phyloP scores from a whole-genome alignment of 2,113 vertebrate genomes.

The Microtus richardsoni region DNA sequence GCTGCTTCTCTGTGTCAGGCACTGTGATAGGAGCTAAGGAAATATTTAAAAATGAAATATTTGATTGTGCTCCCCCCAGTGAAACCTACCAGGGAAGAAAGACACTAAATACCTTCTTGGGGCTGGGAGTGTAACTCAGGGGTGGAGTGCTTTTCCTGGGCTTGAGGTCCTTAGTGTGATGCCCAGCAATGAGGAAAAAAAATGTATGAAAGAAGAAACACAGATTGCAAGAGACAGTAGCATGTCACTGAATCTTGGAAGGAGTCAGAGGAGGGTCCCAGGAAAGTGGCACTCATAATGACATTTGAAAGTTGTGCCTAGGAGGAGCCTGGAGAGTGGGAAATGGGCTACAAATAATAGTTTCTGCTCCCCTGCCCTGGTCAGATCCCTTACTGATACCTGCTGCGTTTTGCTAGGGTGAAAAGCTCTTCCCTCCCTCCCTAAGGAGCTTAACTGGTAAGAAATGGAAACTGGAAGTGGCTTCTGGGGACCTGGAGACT shows the following conservation, averaged over 20 bases:
- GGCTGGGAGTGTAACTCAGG: not conserved
- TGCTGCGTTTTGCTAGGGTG: not conserved
- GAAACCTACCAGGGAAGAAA: not conserved
- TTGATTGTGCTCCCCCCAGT: not conserved
- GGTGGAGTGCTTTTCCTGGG: too few species aligned
- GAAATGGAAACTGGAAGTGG: not conserved
- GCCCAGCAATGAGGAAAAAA: not conserved
- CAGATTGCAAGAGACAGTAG: not conserved
- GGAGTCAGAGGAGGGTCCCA: too few species aligned
- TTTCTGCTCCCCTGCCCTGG: not conserved
- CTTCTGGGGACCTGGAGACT: constrained; percentile 39
- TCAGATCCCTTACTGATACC: not conserved
- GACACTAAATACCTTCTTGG: not conserved
- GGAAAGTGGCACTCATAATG: not conserved
- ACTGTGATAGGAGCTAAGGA: not conserved
- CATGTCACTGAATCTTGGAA: not conserved
- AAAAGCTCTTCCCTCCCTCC: not conserved
- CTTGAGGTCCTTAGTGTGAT: not conserved
- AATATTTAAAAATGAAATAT: not conserved
- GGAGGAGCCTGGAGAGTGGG: not conserved
- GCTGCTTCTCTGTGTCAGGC: not conserved
- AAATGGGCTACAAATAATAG: not conserved
- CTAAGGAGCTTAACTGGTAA: constrained; percentile 28
- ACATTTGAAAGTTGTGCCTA: not conserved
- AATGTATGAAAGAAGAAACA: not conserved